Evolutionary conservation across 2,113 vertebrate species (phyloP).

Genomic region (Epinephelus fuscoguttatus): DNA sequence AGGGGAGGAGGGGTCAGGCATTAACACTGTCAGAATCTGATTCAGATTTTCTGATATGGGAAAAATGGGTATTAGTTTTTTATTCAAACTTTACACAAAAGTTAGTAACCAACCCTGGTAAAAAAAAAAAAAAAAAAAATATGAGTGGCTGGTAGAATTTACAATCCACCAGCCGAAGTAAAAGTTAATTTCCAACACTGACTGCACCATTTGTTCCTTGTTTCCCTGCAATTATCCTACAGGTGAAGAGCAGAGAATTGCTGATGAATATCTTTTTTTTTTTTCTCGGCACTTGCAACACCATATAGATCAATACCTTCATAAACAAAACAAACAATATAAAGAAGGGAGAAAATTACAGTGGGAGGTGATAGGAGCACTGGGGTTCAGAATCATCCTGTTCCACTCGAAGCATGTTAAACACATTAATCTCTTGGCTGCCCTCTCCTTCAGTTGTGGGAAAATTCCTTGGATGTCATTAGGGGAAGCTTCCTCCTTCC

Average conservation of each 20-base stretch:
- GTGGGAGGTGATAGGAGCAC: slow-evolving; percentile 49
- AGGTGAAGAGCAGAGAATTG: not conserved
- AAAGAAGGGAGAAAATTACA: not conserved
- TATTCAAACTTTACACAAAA: too few species aligned
- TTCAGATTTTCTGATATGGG: too few species aligned
- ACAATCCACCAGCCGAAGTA: too few species aligned
- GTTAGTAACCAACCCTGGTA: too few species aligned
- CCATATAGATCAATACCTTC: not conserved
- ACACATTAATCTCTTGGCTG: slow-evolving; percentile 61
- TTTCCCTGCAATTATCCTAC: not conserved
- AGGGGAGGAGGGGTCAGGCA: too few species aligned
- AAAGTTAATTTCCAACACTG: too few species aligned
- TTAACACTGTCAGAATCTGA: too few species aligned
- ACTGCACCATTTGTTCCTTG: not conserved
- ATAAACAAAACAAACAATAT: not conserved
- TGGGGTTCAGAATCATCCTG: slow-evolving; percentile 45
- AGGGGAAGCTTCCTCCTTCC: slow-evolving; percentile 67
- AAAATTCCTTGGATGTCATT: slow-evolving; percentile 80
- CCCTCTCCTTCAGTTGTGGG: slow-evolving; percentile 75
- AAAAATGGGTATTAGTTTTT: too few species aligned
- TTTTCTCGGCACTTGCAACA: not conserved
- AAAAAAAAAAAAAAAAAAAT: too few species aligned
- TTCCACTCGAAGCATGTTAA: slow-evolving; percentile 58
- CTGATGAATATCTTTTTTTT: not conserved
- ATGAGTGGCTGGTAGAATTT: too few species aligned